Percentiles rank a stretch among this genome's conserved stretches.
These are phyloP conservation scores for Camponotus floridanus DNA, from an alignment of 1,140 invertebrate species.

Conservation along the genomic window DNA sequence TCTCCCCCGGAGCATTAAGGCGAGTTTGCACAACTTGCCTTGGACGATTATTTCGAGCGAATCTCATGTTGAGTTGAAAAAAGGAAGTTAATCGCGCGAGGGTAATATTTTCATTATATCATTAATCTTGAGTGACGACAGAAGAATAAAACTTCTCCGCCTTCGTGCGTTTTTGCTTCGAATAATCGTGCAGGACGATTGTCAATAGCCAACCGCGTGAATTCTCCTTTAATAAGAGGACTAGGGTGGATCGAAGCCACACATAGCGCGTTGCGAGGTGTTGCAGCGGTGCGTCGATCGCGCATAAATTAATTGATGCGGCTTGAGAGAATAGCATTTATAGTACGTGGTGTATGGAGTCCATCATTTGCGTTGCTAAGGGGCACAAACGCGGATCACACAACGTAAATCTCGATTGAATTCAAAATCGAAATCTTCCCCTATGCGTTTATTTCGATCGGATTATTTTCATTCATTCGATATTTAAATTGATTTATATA, in stretches of 20 bases:
- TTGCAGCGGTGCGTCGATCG: conserved; percentile 8
- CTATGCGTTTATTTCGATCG: background rate
- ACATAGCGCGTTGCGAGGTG: conserved; percentile 8
- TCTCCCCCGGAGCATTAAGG: conserved; percentile 63
- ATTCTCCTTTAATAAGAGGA: conserved; percentile 47
- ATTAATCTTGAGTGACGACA: background rate
- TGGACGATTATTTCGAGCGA: conserved; percentile 2
- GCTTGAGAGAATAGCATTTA: conserved; percentile 31
- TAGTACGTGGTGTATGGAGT: conserved; percentile 18
- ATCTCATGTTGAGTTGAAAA: background rate
- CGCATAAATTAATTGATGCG: conserved; percentile 55
- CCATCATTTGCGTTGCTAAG: conserved; percentile 46
- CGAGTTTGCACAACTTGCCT: conserved; percentile 40
- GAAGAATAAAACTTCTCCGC: background rate
- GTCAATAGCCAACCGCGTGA: conserved; percentile 18
- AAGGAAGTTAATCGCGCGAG: background rate
- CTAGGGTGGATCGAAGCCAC: conserved; percentile 4
- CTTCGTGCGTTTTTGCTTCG: background rate
- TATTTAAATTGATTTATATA: background rate
- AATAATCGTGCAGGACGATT: background rate
- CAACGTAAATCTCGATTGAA: conserved; percentile 28
- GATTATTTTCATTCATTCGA: background rate
- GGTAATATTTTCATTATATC: background rate
- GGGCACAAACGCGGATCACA: conserved; percentile 26
- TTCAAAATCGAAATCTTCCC: conserved; percentile 15